A percentile compares a stretch with the other conserved stretches of the same genome.
phyloP scores from a whole-genome alignment of 2,888 invertebrate genomes.

The Timandra comae region DNA sequence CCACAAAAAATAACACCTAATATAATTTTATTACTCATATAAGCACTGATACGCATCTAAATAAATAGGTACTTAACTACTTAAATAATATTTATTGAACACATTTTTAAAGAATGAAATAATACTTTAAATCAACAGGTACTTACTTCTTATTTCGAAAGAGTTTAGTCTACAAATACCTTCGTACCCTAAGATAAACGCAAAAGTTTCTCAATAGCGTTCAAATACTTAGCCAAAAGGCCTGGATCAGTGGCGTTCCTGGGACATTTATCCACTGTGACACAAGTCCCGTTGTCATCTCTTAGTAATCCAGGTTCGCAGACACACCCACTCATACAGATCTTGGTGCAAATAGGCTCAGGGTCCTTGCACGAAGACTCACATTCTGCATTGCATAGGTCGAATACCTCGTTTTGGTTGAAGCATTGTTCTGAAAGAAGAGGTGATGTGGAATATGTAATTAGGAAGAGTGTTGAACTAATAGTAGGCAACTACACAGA shows the following conservation, averaged over 20 bases:
- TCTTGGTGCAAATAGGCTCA: conserved; percentile 52
- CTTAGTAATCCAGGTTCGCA: conserved; percentile 53
- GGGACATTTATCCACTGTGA: conserved; percentile 53
- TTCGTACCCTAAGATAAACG: conserved; percentile 19
- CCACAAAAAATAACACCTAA: too few relatives aligned
- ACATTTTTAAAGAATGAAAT: too few relatives aligned
- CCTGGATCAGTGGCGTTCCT: conserved; percentile 41
- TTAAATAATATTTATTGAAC: too few relatives aligned
- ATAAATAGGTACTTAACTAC: too few relatives aligned
- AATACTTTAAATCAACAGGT: too few relatives aligned
- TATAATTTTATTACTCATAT: too few relatives aligned
- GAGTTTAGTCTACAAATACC: too few relatives aligned
- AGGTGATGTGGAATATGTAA: too few relatives aligned
- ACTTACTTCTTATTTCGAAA: too few relatives aligned
- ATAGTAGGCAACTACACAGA: too few relatives aligned
- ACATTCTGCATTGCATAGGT: conserved; percentile 51
- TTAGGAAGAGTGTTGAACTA: too few relatives aligned
- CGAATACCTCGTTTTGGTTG: conserved; percentile 54
- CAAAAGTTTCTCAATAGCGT: conserved; percentile 51
- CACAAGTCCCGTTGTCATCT: conserved; percentile 43
- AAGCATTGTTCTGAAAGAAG: conserved; percentile 51
- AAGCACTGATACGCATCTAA: too few relatives aligned
- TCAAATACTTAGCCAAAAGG: conserved; percentile 44
- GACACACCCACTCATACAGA: conserved; percentile 55
- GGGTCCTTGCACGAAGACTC: conserved; percentile 56